phyloP scores from a whole-genome alignment of 2,113 vertebrate species.

The Spermophilus dauricus region DNA sequence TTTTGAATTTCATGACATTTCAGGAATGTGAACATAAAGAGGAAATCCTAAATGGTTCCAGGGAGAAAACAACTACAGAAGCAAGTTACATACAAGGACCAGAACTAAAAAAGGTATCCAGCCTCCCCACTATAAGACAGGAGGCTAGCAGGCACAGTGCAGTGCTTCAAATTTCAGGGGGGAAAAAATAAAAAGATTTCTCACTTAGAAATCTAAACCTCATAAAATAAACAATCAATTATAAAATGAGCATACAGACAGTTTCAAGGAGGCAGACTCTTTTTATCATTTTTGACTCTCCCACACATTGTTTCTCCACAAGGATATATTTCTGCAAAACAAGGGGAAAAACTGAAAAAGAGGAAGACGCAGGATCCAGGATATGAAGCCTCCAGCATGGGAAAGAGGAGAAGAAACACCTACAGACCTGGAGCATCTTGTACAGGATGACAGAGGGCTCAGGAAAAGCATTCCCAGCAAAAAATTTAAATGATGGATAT shows the following conservation, averaged over 20 bases:
- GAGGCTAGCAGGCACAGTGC: neutral
- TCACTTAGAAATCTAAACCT: neutral
- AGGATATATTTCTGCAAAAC: neutral
- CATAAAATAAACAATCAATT: neutral
- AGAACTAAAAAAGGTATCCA: neutral
- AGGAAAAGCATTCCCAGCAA: neutral
- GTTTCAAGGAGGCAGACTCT: neutral
- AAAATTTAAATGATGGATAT: neutral
- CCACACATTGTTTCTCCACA: neutral
- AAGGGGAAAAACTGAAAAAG: neutral
- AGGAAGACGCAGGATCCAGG: neutral
- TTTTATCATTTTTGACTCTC: neutral
- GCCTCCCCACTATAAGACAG: neutral
- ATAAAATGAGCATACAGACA: neutral
- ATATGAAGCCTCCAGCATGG: neutral
- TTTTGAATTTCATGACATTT: constrained; percentile 28
- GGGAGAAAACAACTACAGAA: neutral
- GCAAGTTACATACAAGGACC: neutral
- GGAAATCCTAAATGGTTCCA: neutral
- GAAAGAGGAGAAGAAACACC: neutral
- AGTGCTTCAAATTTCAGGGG: neutral
- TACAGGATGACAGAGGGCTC: neutral
- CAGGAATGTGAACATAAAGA: neutral
- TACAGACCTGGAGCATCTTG: neutral
- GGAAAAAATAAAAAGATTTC: neutral